phyloP scores from a whole-genome alignment of 1,140 invertebrate species.

The Centruroides sculpturatus region DNA sequence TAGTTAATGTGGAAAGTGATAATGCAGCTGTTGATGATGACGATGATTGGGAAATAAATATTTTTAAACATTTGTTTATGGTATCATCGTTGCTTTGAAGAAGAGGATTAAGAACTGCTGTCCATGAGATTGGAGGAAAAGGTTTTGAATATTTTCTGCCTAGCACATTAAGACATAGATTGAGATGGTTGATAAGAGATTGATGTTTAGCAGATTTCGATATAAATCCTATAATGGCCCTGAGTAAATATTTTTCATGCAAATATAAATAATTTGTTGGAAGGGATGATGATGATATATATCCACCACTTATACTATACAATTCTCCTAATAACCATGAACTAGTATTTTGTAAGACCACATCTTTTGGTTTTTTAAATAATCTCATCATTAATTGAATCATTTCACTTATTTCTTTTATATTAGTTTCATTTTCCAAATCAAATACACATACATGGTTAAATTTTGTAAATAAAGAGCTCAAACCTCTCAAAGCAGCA shows the following conservation, averaged over 20 bases:
- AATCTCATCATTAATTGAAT: slow-evolving; percentile 8
- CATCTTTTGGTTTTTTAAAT: slow-evolving; percentile 4
- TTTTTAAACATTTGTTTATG: too few relatives aligned
- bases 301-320: not conserved
- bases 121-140: slow-evolving; percentile 10
- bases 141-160: not conserved
- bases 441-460: too few relatives aligned
- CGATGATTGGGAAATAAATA: too few relatives aligned
- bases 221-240: too few relatives aligned
- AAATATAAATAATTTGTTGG: too few relatives aligned
- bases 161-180: not conserved
- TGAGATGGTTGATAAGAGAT: too few relatives aligned
- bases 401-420: slow-evolving; percentile 2
- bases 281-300: too few relatives aligned
- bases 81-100: not conserved
- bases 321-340: slow-evolving; percentile 13
- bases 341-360: slow-evolving; percentile 5
- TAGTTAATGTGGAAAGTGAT: too few relatives aligned
- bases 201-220: too few relatives aligned
- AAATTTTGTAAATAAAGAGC: slow-evolving; percentile 1
- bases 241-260: too few relatives aligned
- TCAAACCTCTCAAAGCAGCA: slow-evolving; percentile 12
- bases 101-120: slow-evolving; percentile 2
- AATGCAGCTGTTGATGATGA: too few relatives aligned
- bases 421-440: not conserved